A percentile compares a stretch with the other conserved stretches of the same genome.
Conservation (phyloP, 2,797 vertebrate species). For the Antennarius maculatus region DNA sequence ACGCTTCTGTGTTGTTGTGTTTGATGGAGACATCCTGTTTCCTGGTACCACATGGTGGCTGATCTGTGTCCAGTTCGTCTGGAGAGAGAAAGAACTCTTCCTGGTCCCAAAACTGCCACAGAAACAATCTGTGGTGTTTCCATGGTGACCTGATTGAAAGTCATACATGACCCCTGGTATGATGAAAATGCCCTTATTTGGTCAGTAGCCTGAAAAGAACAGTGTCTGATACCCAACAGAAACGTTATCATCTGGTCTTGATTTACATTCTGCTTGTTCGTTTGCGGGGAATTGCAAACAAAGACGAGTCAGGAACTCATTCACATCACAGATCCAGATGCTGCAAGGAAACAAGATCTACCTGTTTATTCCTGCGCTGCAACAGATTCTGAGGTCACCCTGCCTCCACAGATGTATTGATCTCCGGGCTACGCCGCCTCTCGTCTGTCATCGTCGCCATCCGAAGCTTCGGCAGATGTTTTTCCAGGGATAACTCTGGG, state of each 20-base stretch:
- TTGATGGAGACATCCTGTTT: not conserved
- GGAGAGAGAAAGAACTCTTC: not conserved
- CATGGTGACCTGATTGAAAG: no score
- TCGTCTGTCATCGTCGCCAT: not conserved
- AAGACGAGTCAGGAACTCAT: no score
- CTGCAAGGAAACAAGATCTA: not conserved
- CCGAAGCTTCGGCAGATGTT: not conserved
- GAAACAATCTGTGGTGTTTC: no score
- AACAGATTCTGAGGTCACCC: not conserved
- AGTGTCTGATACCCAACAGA: no score
- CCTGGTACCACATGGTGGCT: not conserved
- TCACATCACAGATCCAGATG: no score
- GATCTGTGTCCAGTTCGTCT: constrained; percentile 6
- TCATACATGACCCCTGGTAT: no score
- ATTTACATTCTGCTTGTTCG: no score
- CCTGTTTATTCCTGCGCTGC: not conserved
- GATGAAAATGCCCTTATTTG: no score
- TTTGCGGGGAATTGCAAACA: no score
- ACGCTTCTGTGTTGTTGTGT: not conserved
- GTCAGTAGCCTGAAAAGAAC: no score
- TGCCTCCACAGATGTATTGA: not conserved
- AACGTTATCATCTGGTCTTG: no score
- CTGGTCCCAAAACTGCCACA: no score
- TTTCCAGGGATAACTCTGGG: not conserved
- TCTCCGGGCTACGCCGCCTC: not conserved